Conservation (phyloP, 37 sponge, comb jelly and placozoan species). For the Crambe crambe region DNA sequence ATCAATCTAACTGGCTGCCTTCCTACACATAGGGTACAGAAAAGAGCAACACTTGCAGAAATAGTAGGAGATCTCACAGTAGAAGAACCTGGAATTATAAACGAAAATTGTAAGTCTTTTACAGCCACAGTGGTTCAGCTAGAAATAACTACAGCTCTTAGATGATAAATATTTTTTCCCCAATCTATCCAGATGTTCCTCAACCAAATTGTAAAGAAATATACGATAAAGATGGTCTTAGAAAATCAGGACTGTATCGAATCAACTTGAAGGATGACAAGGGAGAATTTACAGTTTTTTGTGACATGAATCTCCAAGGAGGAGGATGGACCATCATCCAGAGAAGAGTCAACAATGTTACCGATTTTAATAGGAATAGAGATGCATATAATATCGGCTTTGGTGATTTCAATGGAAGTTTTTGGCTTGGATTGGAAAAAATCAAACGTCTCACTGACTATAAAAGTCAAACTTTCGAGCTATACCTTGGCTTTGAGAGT, state of each 20-base stretch:
- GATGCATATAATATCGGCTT: slow-evolving; percentile 50
- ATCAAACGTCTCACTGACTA: slow-evolving; percentile 54
- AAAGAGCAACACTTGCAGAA: slow-evolving; percentile 11
- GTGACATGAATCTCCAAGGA: slow-evolving; percentile 53
- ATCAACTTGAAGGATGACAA: slow-evolving; percentile 4
- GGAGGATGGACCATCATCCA: slow-evolving; percentile 74
- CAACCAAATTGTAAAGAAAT: slow-evolving; percentile 47
- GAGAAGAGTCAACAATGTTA: slow-evolving; percentile 19
- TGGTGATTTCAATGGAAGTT: slow-evolving; percentile 56
- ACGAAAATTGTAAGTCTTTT: slow-evolving; percentile 16
- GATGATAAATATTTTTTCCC: neutral
- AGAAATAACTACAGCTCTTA: neutral
- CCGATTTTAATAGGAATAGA: slow-evolving; percentile 36
- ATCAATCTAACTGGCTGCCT: neutral
- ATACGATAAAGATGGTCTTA: slow-evolving; percentile 26
- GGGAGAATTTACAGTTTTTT: slow-evolving; percentile 47
- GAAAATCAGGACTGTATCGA: slow-evolving; percentile 39
- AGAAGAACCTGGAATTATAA: slow-evolving; percentile 29
- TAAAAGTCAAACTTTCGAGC: neutral
- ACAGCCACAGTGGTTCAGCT: neutral
- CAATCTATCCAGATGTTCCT: slow-evolving; percentile 43
- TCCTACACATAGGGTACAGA: neutral
- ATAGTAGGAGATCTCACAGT: slow-evolving; percentile 19
- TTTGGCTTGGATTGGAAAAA: slow-evolving; percentile 73
- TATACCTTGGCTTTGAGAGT: slow-evolving; percentile 37